phyloP scores from a whole-genome alignment of 2,113 vertebrate species.

The Macrotis lagotis region DNA sequence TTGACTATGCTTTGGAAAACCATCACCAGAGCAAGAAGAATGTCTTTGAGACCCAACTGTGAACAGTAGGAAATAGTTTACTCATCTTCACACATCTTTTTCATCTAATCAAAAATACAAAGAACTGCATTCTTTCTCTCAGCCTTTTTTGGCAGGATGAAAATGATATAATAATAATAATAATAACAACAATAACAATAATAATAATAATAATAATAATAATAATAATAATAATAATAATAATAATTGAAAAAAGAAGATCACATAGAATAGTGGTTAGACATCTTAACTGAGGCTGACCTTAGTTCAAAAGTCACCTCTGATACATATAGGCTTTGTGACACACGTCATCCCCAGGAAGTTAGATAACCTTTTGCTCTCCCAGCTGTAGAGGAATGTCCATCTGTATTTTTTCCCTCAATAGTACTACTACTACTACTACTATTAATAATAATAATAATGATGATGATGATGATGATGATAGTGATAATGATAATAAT shows the following conservation, averaged over 20 bases:
- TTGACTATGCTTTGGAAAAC: not conserved
- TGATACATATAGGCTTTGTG: not conserved
- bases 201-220: not conserved
- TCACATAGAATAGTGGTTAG: not conserved
- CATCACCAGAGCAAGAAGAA: not conserved
- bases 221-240: not conserved
- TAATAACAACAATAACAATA: too few species aligned
- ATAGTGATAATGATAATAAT: too few species aligned
- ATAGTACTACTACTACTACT: too few species aligned
- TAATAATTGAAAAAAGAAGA: not conserved
- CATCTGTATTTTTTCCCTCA: not conserved
- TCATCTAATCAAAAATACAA: conserved; percentile 13
- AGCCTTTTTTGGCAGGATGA: not conserved
- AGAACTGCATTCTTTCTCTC: not conserved
- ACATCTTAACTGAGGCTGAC: not conserved
- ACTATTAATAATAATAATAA: not conserved
- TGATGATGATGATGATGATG: not conserved
- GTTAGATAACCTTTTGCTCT: not conserved
- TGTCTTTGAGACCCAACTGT: not conserved
- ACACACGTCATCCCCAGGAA: not conserved
- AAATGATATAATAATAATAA: conserved; percentile 12
- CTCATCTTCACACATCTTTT: not conserved
- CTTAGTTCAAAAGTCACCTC: not conserved
- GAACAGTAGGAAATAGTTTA: not conserved
- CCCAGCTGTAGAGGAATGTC: not conserved